Base-by-base conservation (phyloP, 1,140 invertebrate genomes). In the Macrostomum lignano region DNA sequence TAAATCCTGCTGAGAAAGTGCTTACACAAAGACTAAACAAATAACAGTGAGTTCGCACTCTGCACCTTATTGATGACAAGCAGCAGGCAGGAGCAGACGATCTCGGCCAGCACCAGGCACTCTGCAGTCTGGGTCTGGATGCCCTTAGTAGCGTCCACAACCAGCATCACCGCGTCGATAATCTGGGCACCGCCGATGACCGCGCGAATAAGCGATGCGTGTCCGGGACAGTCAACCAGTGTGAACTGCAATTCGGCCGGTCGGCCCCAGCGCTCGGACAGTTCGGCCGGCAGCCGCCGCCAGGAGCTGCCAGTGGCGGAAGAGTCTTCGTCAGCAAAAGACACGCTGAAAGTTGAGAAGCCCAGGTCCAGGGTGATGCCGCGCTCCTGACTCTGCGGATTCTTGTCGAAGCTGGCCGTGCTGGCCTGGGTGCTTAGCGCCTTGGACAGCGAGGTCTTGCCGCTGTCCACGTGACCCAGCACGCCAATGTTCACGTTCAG, bases 311-410 rank as follows among this genome's bases (percentile, higher is more conserved):
- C n/a, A n/a, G n/a, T n/a, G n/a, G n/a, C n/a, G n/a, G n/a, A n/a
- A n/a, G n/a, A n/a, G n/a, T n/a, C n/a, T n/a, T n/a, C n/a, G n/a
- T n/a, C n/a, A n/a, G n/a, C n/a, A n/a, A n/a, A n/a, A n/a, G n/a
- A n/a, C n/a, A 56, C 45, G 26, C 37, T 31, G 31, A 72, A 65
- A 0, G 67, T 69, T 30, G 70, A 73, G 41, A 74, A 75, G 6
- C 73, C 72, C 15, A 75, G 50, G 55, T 75, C 73, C 3, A 75
- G 53, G 0, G 73, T 75, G 10, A 75, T 75, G n/a, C 71, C 70
- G 35, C 72, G 48, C 47, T 70, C 67, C 47, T 68, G 61, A 14
- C 69, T 70, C 45, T 75, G 70, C 0, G 71, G 70, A 52, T 72
- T 69, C 52, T 73, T 72, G 46, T 75, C 73, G 56, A 75, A 75